Evolutionary conservation across 2,113 vertebrate species (phyloP).

Genomic region (Piliocolobus tephrosceles): DNA sequence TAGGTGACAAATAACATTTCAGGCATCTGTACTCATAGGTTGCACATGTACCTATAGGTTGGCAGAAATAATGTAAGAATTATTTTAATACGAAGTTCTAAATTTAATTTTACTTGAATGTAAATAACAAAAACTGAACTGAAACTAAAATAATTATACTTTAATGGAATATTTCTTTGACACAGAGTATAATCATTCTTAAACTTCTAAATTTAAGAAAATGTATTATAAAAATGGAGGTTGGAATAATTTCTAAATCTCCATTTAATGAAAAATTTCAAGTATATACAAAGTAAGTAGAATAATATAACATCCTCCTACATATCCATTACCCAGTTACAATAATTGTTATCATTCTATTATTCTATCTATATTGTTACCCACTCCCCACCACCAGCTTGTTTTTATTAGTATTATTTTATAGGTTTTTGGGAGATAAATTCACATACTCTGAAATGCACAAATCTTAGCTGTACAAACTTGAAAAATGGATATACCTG

Average conservation of each 20-base stretch:
- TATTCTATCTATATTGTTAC: neutral
- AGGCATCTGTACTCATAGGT: neutral
- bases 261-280: neutral
- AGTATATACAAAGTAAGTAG: neutral
- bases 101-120: conserved; percentile 31
- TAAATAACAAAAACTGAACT: conserved; percentile 22
- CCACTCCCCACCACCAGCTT: neutral
- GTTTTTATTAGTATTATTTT: neutral
- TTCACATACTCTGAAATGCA: neutral
- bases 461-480: neutral
- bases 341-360: neutral
- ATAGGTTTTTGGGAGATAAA: neutral
- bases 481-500: neutral
- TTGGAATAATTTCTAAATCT: neutral
- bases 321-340: neutral
- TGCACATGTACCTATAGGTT: neutral
- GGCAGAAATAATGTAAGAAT: conserved; percentile 2
- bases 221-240: neutral
- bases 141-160: neutral
- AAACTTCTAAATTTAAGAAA: conserved; percentile 38
- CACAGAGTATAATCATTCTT: conserved; percentile 7
- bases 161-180: conserved; percentile 31
- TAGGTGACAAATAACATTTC: neutral
- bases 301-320: neutral
- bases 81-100: neutral